phyloP scores from a whole-genome alignment of 2,888 invertebrate species.

The Spisula subtruncata region DNA sequence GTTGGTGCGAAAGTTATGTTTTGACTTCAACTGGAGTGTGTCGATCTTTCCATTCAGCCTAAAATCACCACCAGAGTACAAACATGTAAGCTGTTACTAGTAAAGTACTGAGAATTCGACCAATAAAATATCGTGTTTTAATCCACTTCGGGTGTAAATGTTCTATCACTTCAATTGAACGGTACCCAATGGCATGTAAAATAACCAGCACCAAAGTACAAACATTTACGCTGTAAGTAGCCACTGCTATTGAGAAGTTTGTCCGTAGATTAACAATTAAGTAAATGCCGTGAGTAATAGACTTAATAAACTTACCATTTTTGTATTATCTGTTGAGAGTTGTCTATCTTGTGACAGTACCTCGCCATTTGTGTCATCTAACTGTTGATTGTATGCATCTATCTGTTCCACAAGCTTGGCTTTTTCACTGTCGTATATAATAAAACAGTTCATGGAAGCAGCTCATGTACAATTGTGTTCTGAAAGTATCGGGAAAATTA shows the following conservation, averaged over 20 bases:
- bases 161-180: too few relatives aligned
- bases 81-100: not conserved
- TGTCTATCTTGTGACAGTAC: conserved; percentile 38
- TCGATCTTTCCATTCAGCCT: too few relatives aligned
- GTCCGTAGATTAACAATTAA: too few relatives aligned
- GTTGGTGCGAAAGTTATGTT: too few relatives aligned
- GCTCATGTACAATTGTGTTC: too few relatives aligned
- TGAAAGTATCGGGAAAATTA: too few relatives aligned
- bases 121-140: too few relatives aligned
- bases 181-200: too few relatives aligned
- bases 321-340: conserved; percentile 47
- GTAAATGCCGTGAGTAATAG: too few relatives aligned
- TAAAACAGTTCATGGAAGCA: not conserved
- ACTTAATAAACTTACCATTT: conserved; percentile 38
- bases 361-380: conserved; percentile 42
- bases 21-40: not conserved
- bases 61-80: not conserved
- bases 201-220: not conserved
- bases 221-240: not conserved
- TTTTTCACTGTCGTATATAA: conserved; percentile 47
- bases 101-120: too few relatives aligned
- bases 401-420: conserved; percentile 52
- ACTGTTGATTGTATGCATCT: conserved; percentile 32
- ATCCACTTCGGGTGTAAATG: too few relatives aligned
- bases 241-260: too few relatives aligned